A percentile compares a stretch with the other conserved stretches of the same genome.
phyloP scores from a whole-genome alignment of 2,113 vertebrate species.

The Cyphomyrus discorhynchus region DNA sequence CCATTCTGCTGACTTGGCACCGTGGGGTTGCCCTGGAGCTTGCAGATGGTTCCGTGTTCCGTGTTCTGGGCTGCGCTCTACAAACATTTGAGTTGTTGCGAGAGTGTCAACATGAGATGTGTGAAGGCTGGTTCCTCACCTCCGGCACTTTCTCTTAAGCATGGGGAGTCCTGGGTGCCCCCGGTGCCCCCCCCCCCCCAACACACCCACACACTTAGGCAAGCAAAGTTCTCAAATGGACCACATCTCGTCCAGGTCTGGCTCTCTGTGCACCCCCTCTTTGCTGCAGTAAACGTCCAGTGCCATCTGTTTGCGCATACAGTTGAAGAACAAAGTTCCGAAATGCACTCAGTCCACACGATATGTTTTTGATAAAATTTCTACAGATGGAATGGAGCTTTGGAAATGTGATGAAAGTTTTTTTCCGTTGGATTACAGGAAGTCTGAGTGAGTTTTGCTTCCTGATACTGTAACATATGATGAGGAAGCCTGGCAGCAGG shows the following conservation, averaged over 20 bases:
- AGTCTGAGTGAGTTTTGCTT: not conserved
- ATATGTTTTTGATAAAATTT: not conserved
- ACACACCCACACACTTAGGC: slow-evolving; percentile 23
- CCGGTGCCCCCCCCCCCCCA: slow-evolving; percentile 37
- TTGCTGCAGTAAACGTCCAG: not conserved
- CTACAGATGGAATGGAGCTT: not conserved
- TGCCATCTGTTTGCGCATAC: not conserved
- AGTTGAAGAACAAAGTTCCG: not conserved
- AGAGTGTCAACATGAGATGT: slow-evolving; percentile 40
- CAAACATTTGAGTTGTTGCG: slow-evolving; percentile 37
- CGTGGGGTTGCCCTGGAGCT: not conserved
- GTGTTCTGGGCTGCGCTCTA: not conserved
- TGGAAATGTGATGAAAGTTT: not conserved
- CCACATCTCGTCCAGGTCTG: slow-evolving; percentile 65
- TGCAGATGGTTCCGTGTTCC: not conserved
- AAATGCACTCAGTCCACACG: not conserved
- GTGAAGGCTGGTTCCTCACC: slow-evolving; percentile 47
- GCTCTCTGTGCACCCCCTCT: slow-evolving; percentile 26
- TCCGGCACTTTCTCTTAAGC: slow-evolving; percentile 57
- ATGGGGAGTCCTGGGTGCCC: slow-evolving; percentile 57
- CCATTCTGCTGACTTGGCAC: not conserved
- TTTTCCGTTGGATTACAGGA: not conserved
- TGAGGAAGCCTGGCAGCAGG: not conserved
- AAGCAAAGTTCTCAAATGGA: slow-evolving; percentile 59
- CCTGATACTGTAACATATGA: not conserved